These are phyloP conservation scores for Mactra quadrangularis DNA, from an alignment of 1,140 invertebrate genomes.

Conservation along the genomic window DNA sequence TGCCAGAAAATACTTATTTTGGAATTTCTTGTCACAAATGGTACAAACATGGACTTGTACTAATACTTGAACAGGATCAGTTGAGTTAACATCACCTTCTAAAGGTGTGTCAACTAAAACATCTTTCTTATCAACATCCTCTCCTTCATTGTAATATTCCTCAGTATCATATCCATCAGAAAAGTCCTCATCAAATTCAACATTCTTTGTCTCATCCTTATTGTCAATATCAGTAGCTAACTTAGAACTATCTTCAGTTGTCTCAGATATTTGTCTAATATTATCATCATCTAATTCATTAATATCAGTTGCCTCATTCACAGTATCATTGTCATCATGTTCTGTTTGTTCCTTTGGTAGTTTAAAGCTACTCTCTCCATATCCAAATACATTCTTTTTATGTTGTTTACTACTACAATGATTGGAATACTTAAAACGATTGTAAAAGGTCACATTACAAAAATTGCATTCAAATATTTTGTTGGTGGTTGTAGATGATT, in stretches of 20 bases:
- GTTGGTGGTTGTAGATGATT: constrained; percentile 8
- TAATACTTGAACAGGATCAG: not conserved
- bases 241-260: too few relatives aligned
- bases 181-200: constrained; percentile 8
- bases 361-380: not conserved
- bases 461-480: constrained; percentile 64
- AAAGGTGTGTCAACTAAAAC: not conserved
- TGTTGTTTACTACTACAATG: constrained; percentile 67
- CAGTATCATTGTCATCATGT: not conserved
- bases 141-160: constrained; percentile 28
- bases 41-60: constrained; percentile 76
- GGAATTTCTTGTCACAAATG: constrained; percentile 79
- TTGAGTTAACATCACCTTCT: constrained; percentile 43
- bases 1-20: constrained; percentile 76
- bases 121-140: constrained; percentile 2
- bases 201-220: not conserved
- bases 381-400: constrained; percentile 62
- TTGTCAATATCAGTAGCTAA: not conserved
- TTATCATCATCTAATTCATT: not conserved
- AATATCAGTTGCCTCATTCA: not conserved
- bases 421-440: constrained; percentile 66
- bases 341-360: not conserved
- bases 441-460: constrained; percentile 66
- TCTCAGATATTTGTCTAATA: not conserved
- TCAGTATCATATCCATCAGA: constrained; percentile 41